Conservation (phyloP, 2,888 invertebrate species). For the Diploptera punctata region DNA sequence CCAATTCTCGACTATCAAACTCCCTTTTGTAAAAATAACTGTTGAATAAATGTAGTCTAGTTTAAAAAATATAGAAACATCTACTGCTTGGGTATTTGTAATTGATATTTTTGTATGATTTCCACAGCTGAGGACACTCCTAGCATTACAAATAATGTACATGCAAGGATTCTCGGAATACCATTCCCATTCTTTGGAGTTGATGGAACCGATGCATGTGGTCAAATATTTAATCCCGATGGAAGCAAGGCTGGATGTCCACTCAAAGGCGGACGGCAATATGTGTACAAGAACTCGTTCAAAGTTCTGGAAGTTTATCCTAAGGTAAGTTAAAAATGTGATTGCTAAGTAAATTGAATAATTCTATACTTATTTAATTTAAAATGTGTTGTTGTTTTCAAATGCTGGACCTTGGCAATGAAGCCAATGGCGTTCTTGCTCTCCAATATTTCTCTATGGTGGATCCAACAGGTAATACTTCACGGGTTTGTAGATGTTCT, state of each 20-base stretch:
- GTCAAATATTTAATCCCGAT: conserved; percentile 63
- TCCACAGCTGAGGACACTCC: conserved; percentile 62
- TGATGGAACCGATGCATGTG: conserved; percentile 72
- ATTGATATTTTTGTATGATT: background rate
- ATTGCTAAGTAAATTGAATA: too few relatives aligned
- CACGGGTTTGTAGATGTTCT: too few relatives aligned
- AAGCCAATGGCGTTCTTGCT: too few relatives aligned
- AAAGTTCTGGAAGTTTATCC: conserved; percentile 63
- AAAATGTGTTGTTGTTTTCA: too few relatives aligned
- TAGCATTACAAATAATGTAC: conserved; percentile 65
- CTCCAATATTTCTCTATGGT: too few relatives aligned
- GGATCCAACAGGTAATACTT: too few relatives aligned
- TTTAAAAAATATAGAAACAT: too few relatives aligned
- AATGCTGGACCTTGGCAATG: too few relatives aligned
- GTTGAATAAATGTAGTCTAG: too few relatives aligned
- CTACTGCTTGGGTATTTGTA: too few relatives aligned
- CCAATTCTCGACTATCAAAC: background rate
- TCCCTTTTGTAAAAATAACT: too few relatives aligned
- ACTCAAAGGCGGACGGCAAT: conserved; percentile 69
- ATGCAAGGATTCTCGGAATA: conserved; percentile 67
- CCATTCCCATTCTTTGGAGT: conserved; percentile 79
- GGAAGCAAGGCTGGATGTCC: conserved; percentile 71
- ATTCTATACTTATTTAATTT: too few relatives aligned
- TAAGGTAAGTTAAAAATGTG: conserved; percentile 54
- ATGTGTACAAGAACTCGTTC: conserved; percentile 71